phyloP scores from a whole-genome alignment of 92 coral and sea anemone genomes.

The Zoanthus sansibaricus region DNA sequence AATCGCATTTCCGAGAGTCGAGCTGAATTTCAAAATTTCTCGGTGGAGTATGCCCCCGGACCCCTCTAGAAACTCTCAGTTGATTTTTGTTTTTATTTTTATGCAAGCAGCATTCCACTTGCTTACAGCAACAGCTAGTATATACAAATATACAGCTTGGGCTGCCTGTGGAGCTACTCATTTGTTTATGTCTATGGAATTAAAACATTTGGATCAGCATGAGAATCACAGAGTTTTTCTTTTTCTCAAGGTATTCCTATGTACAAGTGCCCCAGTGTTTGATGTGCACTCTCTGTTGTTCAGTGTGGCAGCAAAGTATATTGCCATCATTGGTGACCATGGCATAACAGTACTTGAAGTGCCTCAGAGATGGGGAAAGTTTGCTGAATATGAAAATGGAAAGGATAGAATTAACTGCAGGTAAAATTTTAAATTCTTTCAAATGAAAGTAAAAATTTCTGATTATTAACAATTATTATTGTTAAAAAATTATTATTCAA shows the following conservation, averaged over 20 bases:
- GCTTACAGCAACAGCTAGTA: no score
- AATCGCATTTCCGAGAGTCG: no score
- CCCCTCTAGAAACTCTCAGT: no score
- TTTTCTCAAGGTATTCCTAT: conserved; percentile 70
- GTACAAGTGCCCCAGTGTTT: conserved; percentile 80
- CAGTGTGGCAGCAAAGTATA: conserved; percentile 83
- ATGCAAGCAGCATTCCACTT: no score
- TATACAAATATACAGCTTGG: no score
- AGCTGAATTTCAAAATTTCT: no score
- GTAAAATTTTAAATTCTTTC: conserved; percentile 50
- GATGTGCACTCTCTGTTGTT: conserved; percentile 76
- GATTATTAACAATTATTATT: neutral
- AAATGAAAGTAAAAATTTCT: neutral
- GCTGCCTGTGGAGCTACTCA: no score
- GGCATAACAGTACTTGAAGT: conserved; percentile 87
- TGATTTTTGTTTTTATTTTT: no score
- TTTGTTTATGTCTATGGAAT: no score
- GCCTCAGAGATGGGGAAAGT: conserved; percentile 97
- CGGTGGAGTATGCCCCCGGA: no score
- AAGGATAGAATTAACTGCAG: conserved; percentile 78
- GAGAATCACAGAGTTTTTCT: neutral
- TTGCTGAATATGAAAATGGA: conserved; percentile 96
- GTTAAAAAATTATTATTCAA: no score
- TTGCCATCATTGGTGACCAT: conserved; percentile 84
- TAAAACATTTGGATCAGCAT: no score